phyloP scores from a whole-genome alignment of 2,797 vertebrate species.

The Synanceia verrucosa region DNA sequence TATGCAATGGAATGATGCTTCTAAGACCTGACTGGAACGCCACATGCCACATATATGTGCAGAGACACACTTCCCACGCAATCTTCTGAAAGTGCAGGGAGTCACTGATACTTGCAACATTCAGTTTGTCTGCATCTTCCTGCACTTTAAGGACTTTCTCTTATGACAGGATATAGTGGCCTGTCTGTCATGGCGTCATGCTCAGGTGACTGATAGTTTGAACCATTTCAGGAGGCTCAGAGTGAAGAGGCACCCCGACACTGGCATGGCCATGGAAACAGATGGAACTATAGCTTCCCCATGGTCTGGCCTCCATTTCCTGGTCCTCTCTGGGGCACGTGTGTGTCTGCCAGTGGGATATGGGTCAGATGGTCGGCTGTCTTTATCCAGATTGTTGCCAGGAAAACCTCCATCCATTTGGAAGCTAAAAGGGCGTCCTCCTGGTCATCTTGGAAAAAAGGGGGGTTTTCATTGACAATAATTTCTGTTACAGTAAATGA shows the following conservation, averaged over 20 bases:
- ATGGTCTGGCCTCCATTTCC: conserved; percentile 78
- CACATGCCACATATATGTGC: conserved; percentile 77
- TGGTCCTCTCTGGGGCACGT: conserved; percentile 75
- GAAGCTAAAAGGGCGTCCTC: conserved; percentile 56
- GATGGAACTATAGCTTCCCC: conserved; percentile 79
- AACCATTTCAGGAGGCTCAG: conserved; percentile 63
- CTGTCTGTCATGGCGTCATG: conserved; percentile 14
- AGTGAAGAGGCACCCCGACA: conserved; percentile 55
- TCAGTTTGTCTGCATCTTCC: conserved; percentile 7
- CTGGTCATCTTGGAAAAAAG: conserved; percentile 25
- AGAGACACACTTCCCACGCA: conserved; percentile 75
- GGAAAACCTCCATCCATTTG: conserved; percentile 68
- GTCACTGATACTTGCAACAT: conserved; percentile 7
- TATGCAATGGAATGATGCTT: conserved; percentile 84
- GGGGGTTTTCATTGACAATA: conserved; percentile 53
- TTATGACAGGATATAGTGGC: background rate
- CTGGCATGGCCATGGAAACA: conserved; percentile 68
- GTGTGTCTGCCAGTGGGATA: conserved; percentile 78
- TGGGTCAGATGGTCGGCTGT: conserved; percentile 81
- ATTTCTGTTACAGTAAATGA: background rate
- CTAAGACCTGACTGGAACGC: conserved; percentile 77
- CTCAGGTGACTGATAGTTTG: conserved; percentile 64
- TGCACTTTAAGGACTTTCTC: background rate
- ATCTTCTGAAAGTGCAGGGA: conserved; percentile 39
- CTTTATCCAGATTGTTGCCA: conserved; percentile 67